These are phyloP conservation scores for Andrena cerasifolii DNA, from an alignment of 1,140 invertebrate species.

Conservation along the genomic window DNA sequence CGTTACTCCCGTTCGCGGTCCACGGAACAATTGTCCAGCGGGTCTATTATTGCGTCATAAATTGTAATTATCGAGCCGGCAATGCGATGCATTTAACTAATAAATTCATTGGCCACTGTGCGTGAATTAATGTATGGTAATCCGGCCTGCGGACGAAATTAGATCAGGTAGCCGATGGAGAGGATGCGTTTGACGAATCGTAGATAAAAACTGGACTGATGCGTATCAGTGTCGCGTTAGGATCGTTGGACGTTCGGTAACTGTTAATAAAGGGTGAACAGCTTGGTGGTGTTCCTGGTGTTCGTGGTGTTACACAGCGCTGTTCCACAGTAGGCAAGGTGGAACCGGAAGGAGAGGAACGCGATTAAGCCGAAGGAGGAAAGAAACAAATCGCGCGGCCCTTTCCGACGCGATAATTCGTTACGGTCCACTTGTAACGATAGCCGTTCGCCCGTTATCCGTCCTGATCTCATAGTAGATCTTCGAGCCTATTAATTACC, in stretches of 20 bases:
- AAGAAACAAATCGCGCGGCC: conserved; percentile 30
- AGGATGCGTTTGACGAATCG: conserved; percentile 41
- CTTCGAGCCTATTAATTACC: conserved; percentile 80
- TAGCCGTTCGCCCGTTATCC: conserved; percentile 65
- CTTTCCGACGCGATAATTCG: conserved; percentile 70
- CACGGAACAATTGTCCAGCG: conserved; percentile 51
- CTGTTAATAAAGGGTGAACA: conserved; percentile 2
- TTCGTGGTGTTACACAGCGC: no score
- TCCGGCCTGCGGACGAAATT: conserved; percentile 60
- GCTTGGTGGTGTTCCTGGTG: no score
- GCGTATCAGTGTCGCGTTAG: conserved; percentile 4
- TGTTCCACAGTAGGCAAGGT: no score
- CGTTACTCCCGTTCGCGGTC: background rate
- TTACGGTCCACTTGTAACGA: conserved; percentile 72
- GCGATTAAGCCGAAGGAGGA: conserved; percentile 13
- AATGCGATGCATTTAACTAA: conserved; percentile 66
- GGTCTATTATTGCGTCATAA: conserved; percentile 65
- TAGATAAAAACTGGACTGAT: conserved; percentile 60
- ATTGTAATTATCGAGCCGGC: conserved; percentile 63
- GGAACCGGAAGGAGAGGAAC: background rate
- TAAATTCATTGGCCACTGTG: conserved; percentile 64
- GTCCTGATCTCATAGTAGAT: conserved; percentile 70
- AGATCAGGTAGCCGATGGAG: conserved; percentile 47
- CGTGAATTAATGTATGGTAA: conserved; percentile 69
- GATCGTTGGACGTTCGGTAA: conserved; percentile 38